Evolutionary conservation across 1,140 invertebrate genomes (phyloP).

Genomic region (Halotydeus destructor): DNA sequence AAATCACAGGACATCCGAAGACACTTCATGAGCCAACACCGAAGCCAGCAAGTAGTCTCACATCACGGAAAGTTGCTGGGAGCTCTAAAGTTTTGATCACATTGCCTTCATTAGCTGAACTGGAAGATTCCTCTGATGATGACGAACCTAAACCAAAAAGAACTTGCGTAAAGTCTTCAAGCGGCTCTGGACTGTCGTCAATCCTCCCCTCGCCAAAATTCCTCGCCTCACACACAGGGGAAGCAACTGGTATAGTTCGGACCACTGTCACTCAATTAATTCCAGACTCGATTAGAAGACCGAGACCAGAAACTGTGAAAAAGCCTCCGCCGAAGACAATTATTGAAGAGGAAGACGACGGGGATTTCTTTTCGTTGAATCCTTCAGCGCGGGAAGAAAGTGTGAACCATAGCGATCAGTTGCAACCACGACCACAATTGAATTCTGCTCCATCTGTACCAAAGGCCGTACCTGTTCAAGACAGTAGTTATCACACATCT

Average conservation of each 20-base stretch:
- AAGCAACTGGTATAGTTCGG: slow-evolving; percentile 4
- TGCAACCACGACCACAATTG: slow-evolving; percentile 3
- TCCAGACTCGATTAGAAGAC: neutral
- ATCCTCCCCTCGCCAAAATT: slow-evolving; percentile 8
- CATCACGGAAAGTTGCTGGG: slow-evolving; percentile 1
- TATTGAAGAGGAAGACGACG: neutral
- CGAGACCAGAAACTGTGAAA: neutral
- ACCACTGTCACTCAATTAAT: neutral
- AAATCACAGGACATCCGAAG: neutral
- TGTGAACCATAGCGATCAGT: too few species aligned
- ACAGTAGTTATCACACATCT: slow-evolving; percentile 2
- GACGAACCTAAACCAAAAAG: slow-evolving; percentile 5
- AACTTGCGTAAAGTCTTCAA: neutral
- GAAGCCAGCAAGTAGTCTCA: neutral
- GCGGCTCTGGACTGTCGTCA: slow-evolving; percentile 4
- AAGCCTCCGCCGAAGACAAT: neutral
- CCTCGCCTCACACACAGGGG: neutral
- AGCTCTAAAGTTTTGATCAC: slow-evolving; percentile 6
- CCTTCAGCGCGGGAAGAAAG: neutral
- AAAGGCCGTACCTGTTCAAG: neutral
- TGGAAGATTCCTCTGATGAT: slow-evolving; percentile 3
- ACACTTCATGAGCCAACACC: neutral
- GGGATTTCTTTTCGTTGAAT: neutral
- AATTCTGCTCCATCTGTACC: neutral
- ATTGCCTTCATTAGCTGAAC: slow-evolving; percentile 1